Evolutionary conservation across 2,888 invertebrate species (phyloP).

Genomic region (Ryuthela nishihirai): DNA sequence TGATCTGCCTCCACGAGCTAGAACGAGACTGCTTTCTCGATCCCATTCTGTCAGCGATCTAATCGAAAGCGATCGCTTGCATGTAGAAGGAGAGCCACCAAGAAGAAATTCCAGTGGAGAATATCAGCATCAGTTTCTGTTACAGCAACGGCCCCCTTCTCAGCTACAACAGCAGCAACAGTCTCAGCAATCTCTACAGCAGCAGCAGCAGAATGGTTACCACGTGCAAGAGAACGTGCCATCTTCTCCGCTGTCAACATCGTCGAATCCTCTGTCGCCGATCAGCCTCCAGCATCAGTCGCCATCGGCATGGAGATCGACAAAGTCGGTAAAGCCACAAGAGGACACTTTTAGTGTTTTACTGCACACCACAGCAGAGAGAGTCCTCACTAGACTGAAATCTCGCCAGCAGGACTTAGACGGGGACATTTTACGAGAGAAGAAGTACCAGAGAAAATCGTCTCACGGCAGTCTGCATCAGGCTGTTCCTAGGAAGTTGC

Average conservation of each 20-base stretch:
- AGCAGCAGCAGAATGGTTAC: constrained; percentile 9
- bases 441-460: constrained; percentile 14
- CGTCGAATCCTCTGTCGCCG: neutral
- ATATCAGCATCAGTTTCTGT: neutral
- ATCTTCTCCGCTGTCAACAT: neutral
- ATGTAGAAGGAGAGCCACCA: constrained; percentile 6
- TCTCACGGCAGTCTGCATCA: constrained; percentile 13
- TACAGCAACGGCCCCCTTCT: neutral
- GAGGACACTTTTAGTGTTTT: constrained; percentile 23
- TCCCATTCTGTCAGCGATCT: constrained; percentile 26
- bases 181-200: neutral
- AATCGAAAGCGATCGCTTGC: neutral
- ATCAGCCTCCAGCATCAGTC: constrained; percentile 10
- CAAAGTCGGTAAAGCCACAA: neutral
- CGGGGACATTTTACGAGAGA: neutral
- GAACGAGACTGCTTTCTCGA: constrained; percentile 23
- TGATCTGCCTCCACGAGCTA: constrained; percentile 4
- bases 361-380: constrained; percentile 25
- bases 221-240: neutral
- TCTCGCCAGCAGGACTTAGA: constrained; percentile 21
- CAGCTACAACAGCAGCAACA: neutral
- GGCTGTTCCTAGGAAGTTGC: constrained; percentile 21
- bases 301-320: neutral
- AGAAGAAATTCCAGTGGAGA: constrained; percentile 33
- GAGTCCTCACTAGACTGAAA: constrained; percentile 22